phyloP scores from a whole-genome alignment of 2,113 vertebrate species.

The Muntiacus muntjak region DNA sequence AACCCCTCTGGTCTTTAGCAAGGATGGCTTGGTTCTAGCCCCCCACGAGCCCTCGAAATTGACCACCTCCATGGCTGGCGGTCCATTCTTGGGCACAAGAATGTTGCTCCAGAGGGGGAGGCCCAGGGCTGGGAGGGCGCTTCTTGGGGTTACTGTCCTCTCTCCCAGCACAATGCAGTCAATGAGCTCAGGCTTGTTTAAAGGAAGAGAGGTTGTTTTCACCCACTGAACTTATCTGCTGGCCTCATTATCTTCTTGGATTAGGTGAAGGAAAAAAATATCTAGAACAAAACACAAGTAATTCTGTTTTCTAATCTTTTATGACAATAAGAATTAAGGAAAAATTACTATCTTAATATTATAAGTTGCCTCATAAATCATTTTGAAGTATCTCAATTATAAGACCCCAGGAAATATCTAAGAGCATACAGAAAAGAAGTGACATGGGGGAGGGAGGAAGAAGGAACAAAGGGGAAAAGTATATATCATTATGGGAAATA shows the following conservation, averaged over 20 bases:
- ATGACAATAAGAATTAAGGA: not conserved
- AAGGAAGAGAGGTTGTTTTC: not conserved
- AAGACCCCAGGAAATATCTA: not conserved
- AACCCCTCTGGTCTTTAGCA: not conserved
- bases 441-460: not conserved
- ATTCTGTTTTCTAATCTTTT: not conserved
- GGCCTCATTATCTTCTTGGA: not conserved
- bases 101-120: not conserved
- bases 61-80: not conserved
- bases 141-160: not conserved
- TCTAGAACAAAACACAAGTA: not conserved
- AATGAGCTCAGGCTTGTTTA: not conserved
- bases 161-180: not conserved
- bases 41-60: not conserved
- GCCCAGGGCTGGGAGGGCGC: not conserved
- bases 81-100: not conserved
- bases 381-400: not conserved
- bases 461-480: not conserved
- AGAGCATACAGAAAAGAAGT: not conserved
- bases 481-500: not conserved
- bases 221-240: not conserved
- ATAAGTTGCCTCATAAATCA: not conserved
- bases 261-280: not conserved
- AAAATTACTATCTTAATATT: not conserved
- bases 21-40: not conserved